These are phyloP conservation scores for Pteromalus puparum DNA, from an alignment of 1,140 invertebrate species.

Conservation along the genomic window DNA sequence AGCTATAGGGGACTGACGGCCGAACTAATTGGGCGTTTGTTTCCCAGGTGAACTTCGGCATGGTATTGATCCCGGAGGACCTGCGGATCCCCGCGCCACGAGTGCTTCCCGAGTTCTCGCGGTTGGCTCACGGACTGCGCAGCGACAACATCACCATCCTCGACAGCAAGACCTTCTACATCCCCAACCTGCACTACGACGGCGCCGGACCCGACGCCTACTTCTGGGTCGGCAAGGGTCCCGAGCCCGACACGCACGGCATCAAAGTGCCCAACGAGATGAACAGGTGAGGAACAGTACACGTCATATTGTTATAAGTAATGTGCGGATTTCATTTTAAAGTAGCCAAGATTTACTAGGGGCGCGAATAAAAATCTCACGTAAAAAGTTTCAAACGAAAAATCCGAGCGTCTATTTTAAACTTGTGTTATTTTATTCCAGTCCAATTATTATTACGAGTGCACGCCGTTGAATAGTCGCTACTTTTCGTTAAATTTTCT, in stretches of 20 bases:
- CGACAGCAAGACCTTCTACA: constrained; percentile 94
- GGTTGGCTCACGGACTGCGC: constrained; percentile 89
- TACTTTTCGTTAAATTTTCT: too few species aligned
- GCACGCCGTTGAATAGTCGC: too few species aligned
- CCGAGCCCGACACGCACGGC: constrained; percentile 87
- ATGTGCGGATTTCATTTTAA: too few species aligned
- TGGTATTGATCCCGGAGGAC: constrained; percentile 85
- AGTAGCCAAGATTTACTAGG: not conserved
- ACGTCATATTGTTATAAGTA: too few species aligned
- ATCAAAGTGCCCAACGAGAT: constrained; percentile 93
- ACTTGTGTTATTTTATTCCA: too few species aligned
- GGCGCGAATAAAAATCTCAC: too few species aligned
- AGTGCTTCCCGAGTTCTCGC: constrained; percentile 88
- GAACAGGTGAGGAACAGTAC: too few species aligned
- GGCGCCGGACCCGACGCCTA: constrained; percentile 92
- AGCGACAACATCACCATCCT: constrained; percentile 94
- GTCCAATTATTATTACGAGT: too few species aligned
- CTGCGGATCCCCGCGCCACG: constrained; percentile 85
- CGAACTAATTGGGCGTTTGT: too few species aligned
- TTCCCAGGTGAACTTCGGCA: constrained; percentile 88
- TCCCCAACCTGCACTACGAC: constrained; percentile 94
- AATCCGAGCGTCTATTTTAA: too few species aligned
- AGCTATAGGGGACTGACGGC: too few species aligned
- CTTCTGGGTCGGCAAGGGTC: constrained; percentile 94
- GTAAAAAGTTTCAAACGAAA: too few species aligned